These are phyloP conservation scores for Thecocarcelia acutangulata DNA, from an alignment of 2,888 invertebrate species.

Conservation along the genomic window DNA sequence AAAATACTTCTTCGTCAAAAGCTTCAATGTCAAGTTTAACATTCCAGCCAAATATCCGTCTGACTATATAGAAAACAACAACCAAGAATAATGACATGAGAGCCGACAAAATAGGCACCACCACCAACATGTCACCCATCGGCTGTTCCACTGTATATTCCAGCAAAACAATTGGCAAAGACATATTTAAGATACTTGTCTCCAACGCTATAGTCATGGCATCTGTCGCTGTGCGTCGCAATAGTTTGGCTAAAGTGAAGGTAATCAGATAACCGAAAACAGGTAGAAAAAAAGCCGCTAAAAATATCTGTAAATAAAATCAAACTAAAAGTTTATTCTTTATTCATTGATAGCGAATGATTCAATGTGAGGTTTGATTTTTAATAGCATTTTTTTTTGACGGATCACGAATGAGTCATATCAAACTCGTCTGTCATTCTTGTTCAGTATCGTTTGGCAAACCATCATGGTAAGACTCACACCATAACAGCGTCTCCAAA, in stretches of 20 bases:
- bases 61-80: slow-evolving; percentile 83
- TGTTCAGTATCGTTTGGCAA: too few species aligned
- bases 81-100: slow-evolving; percentile 94
- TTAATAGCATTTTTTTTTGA: too few species aligned
- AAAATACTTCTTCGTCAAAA: slow-evolving; percentile 70
- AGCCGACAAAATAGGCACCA: slow-evolving; percentile 92
- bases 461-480: too few species aligned
- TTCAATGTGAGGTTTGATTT: too few species aligned
- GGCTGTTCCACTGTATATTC: slow-evolving; percentile 90
- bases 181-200: slow-evolving; percentile 94
- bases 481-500: too few species aligned
- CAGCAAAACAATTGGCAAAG: slow-evolving; percentile 92
- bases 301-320: slow-evolving; percentile 58
- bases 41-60: slow-evolving; percentile 81
- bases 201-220: slow-evolving; percentile 92
- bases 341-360: too few species aligned
- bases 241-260: slow-evolving; percentile 83
- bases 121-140: slow-evolving; percentile 91
- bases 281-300: slow-evolving; percentile 64
- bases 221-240: slow-evolving; percentile 85
- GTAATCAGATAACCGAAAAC: slow-evolving; percentile 89
- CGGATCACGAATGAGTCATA: too few species aligned
- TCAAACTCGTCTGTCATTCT: too few species aligned
- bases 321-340: background rate
- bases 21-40: slow-evolving; percentile 66